A percentile compares a stretch with the other conserved stretches of the same genome.
These are phyloP conservation scores for Eledona agricola DNA, from an alignment of 2,888 invertebrate species.

Conservation along the genomic window DNA sequence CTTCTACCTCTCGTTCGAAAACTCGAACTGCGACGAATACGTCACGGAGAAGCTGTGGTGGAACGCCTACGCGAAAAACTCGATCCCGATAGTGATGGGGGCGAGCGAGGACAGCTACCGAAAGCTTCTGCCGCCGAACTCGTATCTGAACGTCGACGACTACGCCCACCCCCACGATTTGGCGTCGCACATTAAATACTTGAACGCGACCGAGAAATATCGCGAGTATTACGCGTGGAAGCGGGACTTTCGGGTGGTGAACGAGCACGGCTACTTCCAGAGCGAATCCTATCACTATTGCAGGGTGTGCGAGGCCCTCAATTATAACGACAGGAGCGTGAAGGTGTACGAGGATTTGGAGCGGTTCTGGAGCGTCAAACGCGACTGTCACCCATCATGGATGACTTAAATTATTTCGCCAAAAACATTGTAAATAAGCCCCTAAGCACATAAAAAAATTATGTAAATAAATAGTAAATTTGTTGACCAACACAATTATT, in stretches of 20 bases:
- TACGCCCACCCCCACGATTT: slow-evolving; percentile 65
- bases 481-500: too few relatives aligned
- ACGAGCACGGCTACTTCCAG: slow-evolving; percentile 76
- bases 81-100: slow-evolving; percentile 75
- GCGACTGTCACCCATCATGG: slow-evolving; percentile 54
- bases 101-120: slow-evolving; percentile 62
- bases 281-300: slow-evolving; percentile 70
- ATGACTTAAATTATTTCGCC: slow-evolving; percentile 4
- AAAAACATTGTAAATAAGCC: too few relatives aligned
- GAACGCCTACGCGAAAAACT: slow-evolving; percentile 70
- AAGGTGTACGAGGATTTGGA: slow-evolving; percentile 62
- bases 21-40: slow-evolving; percentile 74
- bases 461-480: too few relatives aligned
- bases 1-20: slow-evolving; percentile 77
- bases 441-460: too few relatives aligned
- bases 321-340: slow-evolving; percentile 64
- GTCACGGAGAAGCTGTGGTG: slow-evolving; percentile 76
- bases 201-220: slow-evolving; percentile 63
- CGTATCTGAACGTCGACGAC: slow-evolving; percentile 70
- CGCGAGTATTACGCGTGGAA: slow-evolving; percentile 70
- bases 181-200: slow-evolving; percentile 64
- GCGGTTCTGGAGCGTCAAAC: slow-evolving; percentile 58
- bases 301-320: slow-evolving; percentile 73
- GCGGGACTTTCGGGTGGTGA: slow-evolving; percentile 65
- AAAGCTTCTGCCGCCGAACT: slow-evolving; percentile 69